Percentiles rank a stretch among this genome's conserved stretches.
These are phyloP conservation scores for Ricordea florida DNA, from an alignment of 92 coral and sea anemone genomes.

Conservation along the genomic window DNA sequence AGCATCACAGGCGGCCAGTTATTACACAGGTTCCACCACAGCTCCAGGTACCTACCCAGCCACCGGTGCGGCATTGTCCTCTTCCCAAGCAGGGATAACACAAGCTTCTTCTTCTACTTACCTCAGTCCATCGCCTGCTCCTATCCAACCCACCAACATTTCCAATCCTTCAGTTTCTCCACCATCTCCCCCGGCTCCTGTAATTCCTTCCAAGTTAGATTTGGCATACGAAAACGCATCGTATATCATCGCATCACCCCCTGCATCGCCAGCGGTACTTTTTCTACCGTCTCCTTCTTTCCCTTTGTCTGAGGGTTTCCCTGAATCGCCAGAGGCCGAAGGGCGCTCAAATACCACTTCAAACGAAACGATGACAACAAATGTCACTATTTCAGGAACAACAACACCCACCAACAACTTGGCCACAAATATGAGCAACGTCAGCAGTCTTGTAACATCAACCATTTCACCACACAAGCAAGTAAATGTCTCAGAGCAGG, in stretches of 20 bases:
- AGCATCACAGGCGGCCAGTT: neutral
- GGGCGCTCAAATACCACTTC: too few relatives aligned
- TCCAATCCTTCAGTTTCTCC: neutral
- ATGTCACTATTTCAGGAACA: too few relatives aligned
- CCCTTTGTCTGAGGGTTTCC: neutral
- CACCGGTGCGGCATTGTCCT: neutral
- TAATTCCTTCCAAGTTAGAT: neutral
- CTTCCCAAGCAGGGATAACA: neutral
- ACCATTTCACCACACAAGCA: too few relatives aligned
- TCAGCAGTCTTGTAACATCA: too few relatives aligned
- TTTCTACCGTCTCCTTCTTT: slow-evolving; percentile 31
- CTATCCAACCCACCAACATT: neutral
- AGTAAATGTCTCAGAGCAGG: too few relatives aligned
- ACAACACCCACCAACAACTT: too few relatives aligned
- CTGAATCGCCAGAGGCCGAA: too few relatives aligned
- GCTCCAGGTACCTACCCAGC: neutral
- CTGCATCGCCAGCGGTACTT: slow-evolving; percentile 16
- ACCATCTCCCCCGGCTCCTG: neutral
- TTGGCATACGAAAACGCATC: slow-evolving; percentile 26
- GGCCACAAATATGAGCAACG: too few relatives aligned
- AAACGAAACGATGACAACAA: too few relatives aligned
- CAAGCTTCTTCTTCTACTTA: neutral
- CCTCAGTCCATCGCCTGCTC: neutral
- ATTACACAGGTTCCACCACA: neutral
- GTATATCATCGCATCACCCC: slow-evolving; percentile 32